phyloP scores from a whole-genome alignment of 1,140 invertebrate genomes.

The Cyphomyrmex costatus region DNA sequence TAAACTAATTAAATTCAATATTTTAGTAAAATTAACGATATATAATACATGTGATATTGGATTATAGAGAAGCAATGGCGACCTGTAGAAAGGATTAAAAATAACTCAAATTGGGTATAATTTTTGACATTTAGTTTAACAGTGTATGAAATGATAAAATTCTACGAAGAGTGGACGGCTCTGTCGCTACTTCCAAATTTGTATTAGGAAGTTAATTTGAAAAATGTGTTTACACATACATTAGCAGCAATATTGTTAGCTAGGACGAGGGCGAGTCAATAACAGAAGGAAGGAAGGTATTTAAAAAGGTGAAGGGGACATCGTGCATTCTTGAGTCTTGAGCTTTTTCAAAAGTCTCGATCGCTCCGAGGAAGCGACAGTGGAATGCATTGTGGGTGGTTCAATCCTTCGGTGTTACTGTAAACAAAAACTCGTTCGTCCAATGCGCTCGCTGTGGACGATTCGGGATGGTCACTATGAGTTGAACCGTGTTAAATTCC shows the following conservation, averaged over 20 bases:
- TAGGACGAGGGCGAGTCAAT: no score
- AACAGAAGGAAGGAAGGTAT: not conserved
- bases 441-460: slow-evolving; percentile 27
- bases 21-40: no score
- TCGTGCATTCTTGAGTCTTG: slow-evolving; percentile 1
- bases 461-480: slow-evolving; percentile 50
- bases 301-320: not conserved
- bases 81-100: no score
- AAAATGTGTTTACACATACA: not conserved
- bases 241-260: not conserved
- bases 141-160: not conserved
- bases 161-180: not conserved
- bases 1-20: no score
- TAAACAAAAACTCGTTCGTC: slow-evolving; percentile 54
- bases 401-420: slow-evolving; percentile 1
- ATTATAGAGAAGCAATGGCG: no score
- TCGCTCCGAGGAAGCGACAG: slow-evolving; percentile 11
- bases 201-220: not conserved
- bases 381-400: slow-evolving; percentile 49
- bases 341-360: slow-evolving; percentile 4
- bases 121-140: no score
- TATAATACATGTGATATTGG: no score
- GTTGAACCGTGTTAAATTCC: slow-evolving; percentile 49
- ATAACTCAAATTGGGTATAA: no score
- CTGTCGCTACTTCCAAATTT: not conserved